Base-by-base conservation (phyloP, 2,888 invertebrate species). In the Pinctada fucata region DNA sequence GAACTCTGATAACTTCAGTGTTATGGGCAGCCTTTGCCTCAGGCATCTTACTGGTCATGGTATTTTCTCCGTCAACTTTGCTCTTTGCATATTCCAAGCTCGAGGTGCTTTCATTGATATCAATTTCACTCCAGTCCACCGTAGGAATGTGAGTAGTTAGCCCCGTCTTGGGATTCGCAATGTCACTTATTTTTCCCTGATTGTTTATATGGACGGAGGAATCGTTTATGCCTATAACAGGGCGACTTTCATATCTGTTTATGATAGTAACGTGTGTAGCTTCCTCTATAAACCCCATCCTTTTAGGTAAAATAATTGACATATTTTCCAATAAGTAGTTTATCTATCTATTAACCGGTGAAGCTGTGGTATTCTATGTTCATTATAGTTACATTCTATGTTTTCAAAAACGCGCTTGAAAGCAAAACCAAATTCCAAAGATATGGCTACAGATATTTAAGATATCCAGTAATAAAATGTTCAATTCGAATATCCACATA, bases 201-300 rank as follows among this genome's bases (percentile, higher is more conserved):
- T 76, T 85, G 10, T 83, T 86, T 65, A 83, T 83, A 0, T 87
- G 85, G 85, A 84, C 85, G 0, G 84, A 87, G 66, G 83, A 85
- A 77, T 78, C 81, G 45, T 81, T 87, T 45, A 64, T 86, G 45
- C 75, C 81, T 48, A 83, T 87, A 82, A 82, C 84, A 1, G 85
- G 85, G 2, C 84, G 79, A 73, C 72, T 86, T 4, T 80, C 85
- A 0, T 82, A 83, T 2, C 76, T 84, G 63, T 82, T 87, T 64
- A 78, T 86, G n/a, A 80, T 87, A 13, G 75, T 84, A 1, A 78
- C 84, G 1, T 82, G 83, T 4, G 64, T 68, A 2, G 85, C 85
- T 0, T 71, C 82, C 3, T 82, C 84, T 80, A 16, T 85, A 3
- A 87, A 84, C 64, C 87, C 87, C 0, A 71, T 86, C 45, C 68